Conservation (phyloP, 2,888 invertebrate species). For the Dromius quadrimaculatus region DNA sequence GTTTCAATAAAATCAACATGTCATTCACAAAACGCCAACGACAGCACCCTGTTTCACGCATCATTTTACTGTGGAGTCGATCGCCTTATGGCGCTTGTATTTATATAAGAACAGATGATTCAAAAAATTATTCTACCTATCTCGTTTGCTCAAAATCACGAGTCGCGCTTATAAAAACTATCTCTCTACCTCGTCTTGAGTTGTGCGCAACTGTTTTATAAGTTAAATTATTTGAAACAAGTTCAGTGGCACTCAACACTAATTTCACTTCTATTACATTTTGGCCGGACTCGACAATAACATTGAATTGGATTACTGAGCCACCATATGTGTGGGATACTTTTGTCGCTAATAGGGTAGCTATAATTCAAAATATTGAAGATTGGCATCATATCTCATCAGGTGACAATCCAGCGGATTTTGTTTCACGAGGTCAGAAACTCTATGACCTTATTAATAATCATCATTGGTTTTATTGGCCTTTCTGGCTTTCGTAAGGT, state of each 20-base stretch:
- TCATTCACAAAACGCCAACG: too few species aligned
- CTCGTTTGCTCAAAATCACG: constrained; percentile 31
- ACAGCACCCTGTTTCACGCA: too few species aligned
- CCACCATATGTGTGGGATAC: constrained; percentile 12
- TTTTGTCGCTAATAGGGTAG: constrained; percentile 18
- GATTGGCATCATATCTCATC: constrained; percentile 16
- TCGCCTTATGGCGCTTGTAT: constrained; percentile 15
- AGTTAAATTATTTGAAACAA: neutral
- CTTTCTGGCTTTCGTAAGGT: constrained; percentile 4
- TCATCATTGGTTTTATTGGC: constrained; percentile 22
- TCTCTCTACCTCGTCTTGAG: constrained; percentile 14
- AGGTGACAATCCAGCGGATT: constrained; percentile 21
- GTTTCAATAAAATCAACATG: too few species aligned
- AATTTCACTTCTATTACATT: constrained; percentile 1
- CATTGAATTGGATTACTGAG: constrained; percentile 9
- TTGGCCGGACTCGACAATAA: constrained; percentile 17
- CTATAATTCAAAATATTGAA: constrained; percentile 3
- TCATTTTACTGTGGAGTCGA: too few species aligned
- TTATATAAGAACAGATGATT: constrained; percentile 16
- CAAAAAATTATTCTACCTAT: neutral
- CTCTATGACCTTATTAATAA: constrained; percentile 4
- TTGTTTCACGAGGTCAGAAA: constrained; percentile 8
- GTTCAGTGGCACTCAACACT: neutral
- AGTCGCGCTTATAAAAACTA: constrained; percentile 10
- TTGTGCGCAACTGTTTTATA: constrained; percentile 8